A percentile compares a stretch with the other conserved stretches of the same genome.
These are phyloP conservation scores for Sebastes itinus DNA, from an alignment of 2,797 vertebrate species.

Conservation along the genomic window DNA sequence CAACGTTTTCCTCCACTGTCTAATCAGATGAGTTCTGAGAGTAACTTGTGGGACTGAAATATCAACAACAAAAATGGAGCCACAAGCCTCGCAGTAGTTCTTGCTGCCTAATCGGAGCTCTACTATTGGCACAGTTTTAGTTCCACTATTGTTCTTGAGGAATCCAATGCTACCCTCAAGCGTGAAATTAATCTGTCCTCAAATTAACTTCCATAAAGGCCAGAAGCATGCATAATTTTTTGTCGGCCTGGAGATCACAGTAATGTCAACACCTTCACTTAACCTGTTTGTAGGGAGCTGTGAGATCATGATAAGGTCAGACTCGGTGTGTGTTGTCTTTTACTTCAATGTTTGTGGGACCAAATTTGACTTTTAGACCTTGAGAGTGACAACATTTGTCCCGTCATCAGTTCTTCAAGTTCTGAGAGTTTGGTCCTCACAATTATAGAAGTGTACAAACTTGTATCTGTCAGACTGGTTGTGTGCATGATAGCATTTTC, in stretches of 20 bases:
- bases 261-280: background rate
- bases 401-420: background rate
- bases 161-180: background rate
- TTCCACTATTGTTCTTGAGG: background rate
- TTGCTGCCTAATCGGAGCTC: background rate
- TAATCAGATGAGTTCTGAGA: background rate
- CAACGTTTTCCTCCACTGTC: background rate
- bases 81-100: no score
- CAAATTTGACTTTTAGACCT: background rate
- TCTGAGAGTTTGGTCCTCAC: background rate
- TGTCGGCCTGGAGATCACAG: background rate
- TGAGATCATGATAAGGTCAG: background rate
- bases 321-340: background rate
- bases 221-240: background rate
- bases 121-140: background rate
- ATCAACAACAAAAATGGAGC: background rate
- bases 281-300: background rate
- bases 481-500: no score
- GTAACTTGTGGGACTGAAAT: background rate
- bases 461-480: background rate
- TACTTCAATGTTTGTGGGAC: background rate
- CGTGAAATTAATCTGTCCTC: background rate
- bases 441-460: background rate
- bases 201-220: background rate
- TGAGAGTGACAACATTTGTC: background rate